Percentiles rank a stretch among this genome's conserved stretches.
Conservation (phyloP, 2,113 vertebrate species). For the Paramisgurnus dabryanus region DNA sequence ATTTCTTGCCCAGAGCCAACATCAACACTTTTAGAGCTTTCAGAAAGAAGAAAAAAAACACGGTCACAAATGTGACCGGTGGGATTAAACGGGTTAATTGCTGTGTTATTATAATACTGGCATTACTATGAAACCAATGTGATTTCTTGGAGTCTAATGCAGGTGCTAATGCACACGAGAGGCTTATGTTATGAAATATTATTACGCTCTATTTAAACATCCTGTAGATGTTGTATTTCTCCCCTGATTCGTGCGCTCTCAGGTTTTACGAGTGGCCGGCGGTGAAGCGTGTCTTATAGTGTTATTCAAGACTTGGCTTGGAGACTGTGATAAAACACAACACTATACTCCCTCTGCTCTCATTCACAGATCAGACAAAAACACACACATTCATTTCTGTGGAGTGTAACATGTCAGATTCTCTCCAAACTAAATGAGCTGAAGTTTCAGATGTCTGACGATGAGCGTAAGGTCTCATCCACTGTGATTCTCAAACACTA, state of each 20-base stretch:
- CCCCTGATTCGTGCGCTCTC: conserved; percentile 34
- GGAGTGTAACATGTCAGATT: conserved; percentile 43
- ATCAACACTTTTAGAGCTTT: too few relatives aligned
- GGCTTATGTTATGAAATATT: conserved; percentile 38
- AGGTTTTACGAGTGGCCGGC: conserved; percentile 51
- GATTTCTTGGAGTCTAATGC: conserved; percentile 27
- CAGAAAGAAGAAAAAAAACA: too few relatives aligned
- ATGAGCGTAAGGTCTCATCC: background rate
- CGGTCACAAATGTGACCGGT: too few relatives aligned
- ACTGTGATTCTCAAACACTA: too few relatives aligned
- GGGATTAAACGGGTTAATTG: too few relatives aligned
- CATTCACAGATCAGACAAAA: conserved; percentile 42
- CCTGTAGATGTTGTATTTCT: conserved; percentile 30
- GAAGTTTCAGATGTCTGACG: background rate
- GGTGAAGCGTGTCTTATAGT: conserved; percentile 45
- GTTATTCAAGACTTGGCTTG: conserved; percentile 45
- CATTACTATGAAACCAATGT: conserved; percentile 19
- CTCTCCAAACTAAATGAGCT: conserved; percentile 50
- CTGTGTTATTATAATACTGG: conserved; percentile 15
- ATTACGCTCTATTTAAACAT: conserved; percentile 25
- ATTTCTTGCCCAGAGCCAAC: too few relatives aligned
- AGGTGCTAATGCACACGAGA: conserved; percentile 20
- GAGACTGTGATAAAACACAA: conserved; percentile 54
- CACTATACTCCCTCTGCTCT: conserved; percentile 51
- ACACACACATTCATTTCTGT: conserved; percentile 50